phyloP scores from a whole-genome alignment of 2,797 vertebrate species.

The Lutjanus campechanus region DNA sequence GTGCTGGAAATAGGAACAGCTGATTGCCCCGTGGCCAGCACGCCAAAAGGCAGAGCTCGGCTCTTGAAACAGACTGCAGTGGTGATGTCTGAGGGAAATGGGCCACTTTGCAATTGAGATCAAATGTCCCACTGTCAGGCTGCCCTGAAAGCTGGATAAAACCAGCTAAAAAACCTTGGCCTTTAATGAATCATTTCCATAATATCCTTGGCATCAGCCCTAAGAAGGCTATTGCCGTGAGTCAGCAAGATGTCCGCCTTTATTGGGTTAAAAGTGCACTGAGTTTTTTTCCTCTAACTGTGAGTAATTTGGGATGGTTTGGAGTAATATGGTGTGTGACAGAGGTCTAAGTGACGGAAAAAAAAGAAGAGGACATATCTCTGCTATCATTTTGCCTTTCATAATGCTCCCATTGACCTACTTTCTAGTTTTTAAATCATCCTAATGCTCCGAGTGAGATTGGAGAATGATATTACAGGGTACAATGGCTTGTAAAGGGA shows the following conservation, averaged over 20 bases:
- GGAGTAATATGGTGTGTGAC: slow-evolving; percentile 57
- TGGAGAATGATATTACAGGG: slow-evolving; percentile 44
- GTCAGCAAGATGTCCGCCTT: slow-evolving; percentile 80
- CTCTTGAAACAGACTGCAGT: slow-evolving; percentile 72
- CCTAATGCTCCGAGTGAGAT: slow-evolving; percentile 61
- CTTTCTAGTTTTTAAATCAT: slow-evolving; percentile 75
- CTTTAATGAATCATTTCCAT: slow-evolving; percentile 84
- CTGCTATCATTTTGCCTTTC: slow-evolving; percentile 63
- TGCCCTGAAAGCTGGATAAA: slow-evolving; percentile 75
- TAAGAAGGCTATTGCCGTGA: slow-evolving; percentile 73
- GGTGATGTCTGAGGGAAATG: slow-evolving; percentile 77
- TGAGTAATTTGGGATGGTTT: slow-evolving; percentile 58
- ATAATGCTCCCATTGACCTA: slow-evolving; percentile 75
- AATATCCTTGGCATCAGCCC: slow-evolving; percentile 79
- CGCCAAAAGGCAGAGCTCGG: slow-evolving; percentile 62
- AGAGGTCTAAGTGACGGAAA: slow-evolving; percentile 65
- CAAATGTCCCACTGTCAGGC: slow-evolving; percentile 78
- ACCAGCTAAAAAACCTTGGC: slow-evolving; percentile 75
- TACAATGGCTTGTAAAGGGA: slow-evolving; percentile 37
- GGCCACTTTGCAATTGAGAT: slow-evolving; percentile 79
- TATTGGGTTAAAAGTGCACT: slow-evolving; percentile 75
- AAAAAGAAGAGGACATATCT: slow-evolving; percentile 56
- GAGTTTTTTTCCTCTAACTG: slow-evolving; percentile 51
- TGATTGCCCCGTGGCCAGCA: slow-evolving; percentile 71
- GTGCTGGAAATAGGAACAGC: slow-evolving; percentile 74